Conservation (phyloP, 2,113 vertebrate genomes). For the Triplophysa tibetana region DNA sequence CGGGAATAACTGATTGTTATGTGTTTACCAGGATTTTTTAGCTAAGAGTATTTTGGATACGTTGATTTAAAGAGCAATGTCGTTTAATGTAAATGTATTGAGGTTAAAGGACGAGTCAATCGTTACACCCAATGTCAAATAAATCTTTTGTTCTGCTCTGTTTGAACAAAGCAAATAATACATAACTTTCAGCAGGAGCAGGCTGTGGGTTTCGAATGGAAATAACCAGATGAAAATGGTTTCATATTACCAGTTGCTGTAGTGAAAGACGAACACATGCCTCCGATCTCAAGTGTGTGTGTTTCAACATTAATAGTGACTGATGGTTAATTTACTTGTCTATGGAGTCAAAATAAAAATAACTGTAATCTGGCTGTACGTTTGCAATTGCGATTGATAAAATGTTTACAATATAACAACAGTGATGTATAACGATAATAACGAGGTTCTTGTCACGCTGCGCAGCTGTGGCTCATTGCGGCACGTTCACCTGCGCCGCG, state of each 20-base stretch:
- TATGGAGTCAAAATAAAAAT: no score
- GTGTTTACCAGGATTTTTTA: no score
- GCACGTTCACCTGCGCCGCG: slow-evolving; percentile 23
- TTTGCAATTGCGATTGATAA: no score
- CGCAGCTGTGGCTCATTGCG: neutral
- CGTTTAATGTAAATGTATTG: neutral
- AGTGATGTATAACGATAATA: no score
- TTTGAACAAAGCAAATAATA: slow-evolving; percentile 5
- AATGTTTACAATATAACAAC: no score
- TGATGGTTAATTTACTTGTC: no score
- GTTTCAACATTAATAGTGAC: no score
- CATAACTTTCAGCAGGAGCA: neutral
- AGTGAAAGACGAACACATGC: neutral
- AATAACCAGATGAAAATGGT: neutral
- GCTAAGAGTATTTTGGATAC: no score
- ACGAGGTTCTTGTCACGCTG: no score
- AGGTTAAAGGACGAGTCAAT: neutral
- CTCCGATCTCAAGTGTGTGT: neutral
- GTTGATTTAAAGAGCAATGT: neutral
- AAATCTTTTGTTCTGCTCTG: neutral
- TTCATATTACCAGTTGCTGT: neutral
- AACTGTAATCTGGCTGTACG: no score
- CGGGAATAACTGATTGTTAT: no score
- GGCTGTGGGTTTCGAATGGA: neutral
- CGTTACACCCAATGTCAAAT: neutral